Evolutionary conservation across 2,113 vertebrate genomes (phyloP).

Genomic region (Cariama cristata): DNA sequence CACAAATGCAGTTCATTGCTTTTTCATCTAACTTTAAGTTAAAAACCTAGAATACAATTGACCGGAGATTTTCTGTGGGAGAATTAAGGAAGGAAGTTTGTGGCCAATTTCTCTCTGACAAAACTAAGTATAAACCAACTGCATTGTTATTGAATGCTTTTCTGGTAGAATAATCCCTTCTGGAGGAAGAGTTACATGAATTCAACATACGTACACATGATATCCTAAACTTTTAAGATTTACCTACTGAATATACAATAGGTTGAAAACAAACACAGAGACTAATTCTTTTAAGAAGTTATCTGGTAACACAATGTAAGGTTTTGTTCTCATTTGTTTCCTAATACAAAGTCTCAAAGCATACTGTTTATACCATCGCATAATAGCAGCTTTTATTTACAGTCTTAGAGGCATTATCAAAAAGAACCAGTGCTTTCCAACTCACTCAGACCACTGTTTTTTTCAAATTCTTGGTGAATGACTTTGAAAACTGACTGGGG

Average conservation of each 20-base stretch:
- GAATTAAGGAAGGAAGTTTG: conserved; percentile 8
- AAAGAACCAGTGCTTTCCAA: conserved; percentile 20
- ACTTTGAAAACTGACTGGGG: neutral
- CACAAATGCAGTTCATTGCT: neutral
- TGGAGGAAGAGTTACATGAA: neutral
- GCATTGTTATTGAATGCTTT: neutral
- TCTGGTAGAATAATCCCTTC: neutral
- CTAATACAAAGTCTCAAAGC: conserved; percentile 21
- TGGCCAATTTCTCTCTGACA: neutral
- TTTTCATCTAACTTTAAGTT: neutral
- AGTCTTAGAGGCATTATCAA: conserved; percentile 16
- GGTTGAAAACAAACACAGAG: conserved; percentile 9
- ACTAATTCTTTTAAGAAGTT: conserved; percentile 29
- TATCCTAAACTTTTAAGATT: neutral
- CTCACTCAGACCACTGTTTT: neutral
- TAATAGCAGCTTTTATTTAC: conserved; percentile 49
- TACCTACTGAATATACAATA: conserved; percentile 38
- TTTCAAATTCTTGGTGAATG: neutral
- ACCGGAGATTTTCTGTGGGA: neutral
- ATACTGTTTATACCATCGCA: conserved; percentile 34
- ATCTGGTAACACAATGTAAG: conserved; percentile 20
- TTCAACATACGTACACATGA: neutral
- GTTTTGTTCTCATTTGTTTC: conserved; percentile 49
- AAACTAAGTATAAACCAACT: neutral
- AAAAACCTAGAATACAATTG: neutral